Conservation (phyloP, 2,797 vertebrate species). For the Buceros bicornis region DNA sequence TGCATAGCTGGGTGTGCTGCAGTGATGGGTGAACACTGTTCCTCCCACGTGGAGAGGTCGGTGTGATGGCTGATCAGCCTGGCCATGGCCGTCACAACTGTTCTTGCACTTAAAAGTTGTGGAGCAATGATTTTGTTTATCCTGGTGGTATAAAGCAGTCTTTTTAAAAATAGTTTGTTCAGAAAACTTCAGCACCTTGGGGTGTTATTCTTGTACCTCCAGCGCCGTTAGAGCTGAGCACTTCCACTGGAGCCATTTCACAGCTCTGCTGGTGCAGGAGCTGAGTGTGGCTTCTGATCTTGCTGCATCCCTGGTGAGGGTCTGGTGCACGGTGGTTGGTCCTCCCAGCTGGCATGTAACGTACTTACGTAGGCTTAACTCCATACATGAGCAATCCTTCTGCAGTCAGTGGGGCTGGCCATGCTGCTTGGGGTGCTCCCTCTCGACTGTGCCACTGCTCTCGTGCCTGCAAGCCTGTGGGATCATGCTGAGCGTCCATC, state of each 20-base stretch:
- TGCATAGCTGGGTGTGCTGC: rapidly evolving
- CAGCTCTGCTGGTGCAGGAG: too few species aligned
- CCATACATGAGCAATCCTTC: background rate
- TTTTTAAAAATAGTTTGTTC: background rate
- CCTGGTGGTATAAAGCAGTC: background rate
- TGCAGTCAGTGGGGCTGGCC: background rate
- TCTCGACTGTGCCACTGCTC: background rate
- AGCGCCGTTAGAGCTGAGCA: rapidly evolving
- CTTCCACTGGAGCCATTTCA: background rate
- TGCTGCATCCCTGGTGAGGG: background rate
- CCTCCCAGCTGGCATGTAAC: background rate
- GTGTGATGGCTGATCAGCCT: background rate
- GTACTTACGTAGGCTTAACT: rapidly evolving
- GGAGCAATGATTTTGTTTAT: background rate
- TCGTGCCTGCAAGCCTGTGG: background rate
- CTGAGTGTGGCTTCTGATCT: background rate
- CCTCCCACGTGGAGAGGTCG: rapidly evolving
- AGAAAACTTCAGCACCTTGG: background rate
- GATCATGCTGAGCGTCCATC: rapidly evolving
- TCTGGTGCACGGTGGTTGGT: rapidly evolving
- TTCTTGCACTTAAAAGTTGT: background rate
- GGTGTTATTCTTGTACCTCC: background rate
- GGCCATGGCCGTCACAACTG: background rate
- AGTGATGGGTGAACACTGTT: rapidly evolving
- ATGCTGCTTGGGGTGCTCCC: rapidly evolving